Conservation (phyloP, 2,113 vertebrate species). For the Tenebrosternarchus preto region DNA sequence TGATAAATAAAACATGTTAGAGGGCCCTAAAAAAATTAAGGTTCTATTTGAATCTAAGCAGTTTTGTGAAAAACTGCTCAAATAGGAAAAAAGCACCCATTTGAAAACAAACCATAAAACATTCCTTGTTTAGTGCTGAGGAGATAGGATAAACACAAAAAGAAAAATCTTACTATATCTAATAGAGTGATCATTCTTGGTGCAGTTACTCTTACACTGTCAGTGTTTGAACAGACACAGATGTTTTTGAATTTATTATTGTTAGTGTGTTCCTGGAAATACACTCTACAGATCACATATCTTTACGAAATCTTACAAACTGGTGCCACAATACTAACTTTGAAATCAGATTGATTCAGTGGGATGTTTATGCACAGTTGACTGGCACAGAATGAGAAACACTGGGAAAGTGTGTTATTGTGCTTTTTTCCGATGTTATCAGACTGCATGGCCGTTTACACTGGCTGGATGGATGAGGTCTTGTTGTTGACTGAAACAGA, state of each 20-base stretch:
- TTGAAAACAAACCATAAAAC: constrained; percentile 40
- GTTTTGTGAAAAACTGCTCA: constrained; percentile 8
- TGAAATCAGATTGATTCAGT: constrained; percentile 25
- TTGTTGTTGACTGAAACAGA: constrained; percentile 24
- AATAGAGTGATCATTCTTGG: constrained; percentile 44
- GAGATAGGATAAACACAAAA: constrained; percentile 28
- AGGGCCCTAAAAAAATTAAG: constrained; percentile 8
- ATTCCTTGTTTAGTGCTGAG: not conserved
- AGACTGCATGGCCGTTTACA: constrained; percentile 2
- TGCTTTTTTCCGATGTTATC: not conserved
- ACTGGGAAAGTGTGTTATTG: no score
- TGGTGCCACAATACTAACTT: constrained; percentile 44
- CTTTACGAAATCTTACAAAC: constrained; percentile 37
- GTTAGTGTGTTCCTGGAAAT: constrained; percentile 19
- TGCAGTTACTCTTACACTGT: constrained; percentile 40
- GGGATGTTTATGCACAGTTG: constrained; percentile 20
- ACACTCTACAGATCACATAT: constrained; percentile 35
- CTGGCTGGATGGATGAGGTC: constrained; percentile 17
- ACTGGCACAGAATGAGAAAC: constrained; percentile 26
- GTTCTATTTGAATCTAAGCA: no score
- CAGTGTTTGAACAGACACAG: constrained; percentile 36
- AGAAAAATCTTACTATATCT: constrained; percentile 33
- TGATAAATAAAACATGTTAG: constrained; percentile 20
- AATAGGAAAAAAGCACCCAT: constrained; percentile 17
- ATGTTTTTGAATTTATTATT: not conserved